A percentile compares a stretch with the other conserved stretches of the same genome.
phyloP scores from a whole-genome alignment of 1,140 invertebrate species.

The Oedothorax gibbosus region DNA sequence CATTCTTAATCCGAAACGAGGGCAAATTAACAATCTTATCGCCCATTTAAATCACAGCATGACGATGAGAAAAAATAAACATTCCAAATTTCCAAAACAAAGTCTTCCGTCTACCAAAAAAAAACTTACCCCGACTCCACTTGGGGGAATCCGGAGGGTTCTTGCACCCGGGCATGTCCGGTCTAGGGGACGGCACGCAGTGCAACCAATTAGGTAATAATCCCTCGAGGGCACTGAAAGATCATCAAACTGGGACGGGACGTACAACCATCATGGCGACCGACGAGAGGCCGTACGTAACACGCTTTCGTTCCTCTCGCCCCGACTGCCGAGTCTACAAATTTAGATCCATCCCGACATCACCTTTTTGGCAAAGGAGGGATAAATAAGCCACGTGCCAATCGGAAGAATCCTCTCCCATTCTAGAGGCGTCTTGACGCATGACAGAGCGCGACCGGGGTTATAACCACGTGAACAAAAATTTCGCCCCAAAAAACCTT shows the following conservation, averaged over 20 bases:
- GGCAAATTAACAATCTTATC: neutral
- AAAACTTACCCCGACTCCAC: conserved; percentile 36
- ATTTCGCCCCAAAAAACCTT: conserved; percentile 13
- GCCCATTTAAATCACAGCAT: neutral
- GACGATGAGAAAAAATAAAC: neutral
- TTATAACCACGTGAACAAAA: conserved; percentile 36
- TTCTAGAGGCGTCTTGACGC: neutral
- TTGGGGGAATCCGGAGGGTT: neutral
- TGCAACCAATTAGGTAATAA: neutral
- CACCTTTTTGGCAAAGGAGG: conserved; percentile 11
- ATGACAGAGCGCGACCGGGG: neutral
- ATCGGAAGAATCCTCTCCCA: neutral
- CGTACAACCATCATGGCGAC: conserved; percentile 48
- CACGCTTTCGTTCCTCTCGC: conserved; percentile 16
- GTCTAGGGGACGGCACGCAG: no score
- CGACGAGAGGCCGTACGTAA: conserved; percentile 35
- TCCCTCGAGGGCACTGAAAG: neutral
- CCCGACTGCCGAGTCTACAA: conserved; percentile 35
- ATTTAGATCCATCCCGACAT: conserved; percentile 44
- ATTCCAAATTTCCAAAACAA: neutral
- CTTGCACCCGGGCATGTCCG: conserved; percentile 34
- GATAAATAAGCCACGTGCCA: conserved; percentile 25
- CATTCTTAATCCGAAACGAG: neutral
- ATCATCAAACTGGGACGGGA: conserved; percentile 9
- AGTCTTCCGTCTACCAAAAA: neutral